These are phyloP conservation scores for Carpatolechia fugitivella DNA, from an alignment of 2,888 invertebrate genomes.

Conservation along the genomic window DNA sequence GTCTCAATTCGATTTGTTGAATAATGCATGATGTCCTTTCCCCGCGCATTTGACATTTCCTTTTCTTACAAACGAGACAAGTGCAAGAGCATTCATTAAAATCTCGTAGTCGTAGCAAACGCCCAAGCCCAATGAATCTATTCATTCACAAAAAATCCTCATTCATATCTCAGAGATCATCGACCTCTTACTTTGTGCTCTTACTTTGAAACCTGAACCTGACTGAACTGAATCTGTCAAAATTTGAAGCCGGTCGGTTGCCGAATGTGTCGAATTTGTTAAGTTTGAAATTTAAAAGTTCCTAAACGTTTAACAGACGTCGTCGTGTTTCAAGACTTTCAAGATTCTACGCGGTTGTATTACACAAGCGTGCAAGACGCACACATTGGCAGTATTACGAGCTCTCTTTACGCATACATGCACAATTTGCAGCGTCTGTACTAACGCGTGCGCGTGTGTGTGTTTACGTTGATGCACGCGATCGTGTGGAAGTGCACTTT, in stretches of 20 bases:
- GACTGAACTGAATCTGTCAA: not conserved
- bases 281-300: not conserved
- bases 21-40: not conserved
- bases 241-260: not conserved
- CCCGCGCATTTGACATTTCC: not conserved
- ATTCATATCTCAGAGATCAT: not conserved
- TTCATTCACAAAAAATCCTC: not conserved
- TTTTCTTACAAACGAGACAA: not conserved
- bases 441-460: constrained; percentile 29
- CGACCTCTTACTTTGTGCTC: not conserved
- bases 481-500: constrained; percentile 45
- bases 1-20: too few relatives aligned
- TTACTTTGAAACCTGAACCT: too few relatives aligned
- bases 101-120: too few relatives aligned
- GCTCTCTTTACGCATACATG: not conserved
- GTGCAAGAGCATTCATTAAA: not conserved
- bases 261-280: not conserved
- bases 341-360: not conserved
- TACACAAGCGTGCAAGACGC: not conserved
- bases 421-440: not conserved
- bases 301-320: constrained; percentile 26
- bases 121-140: too few relatives aligned
- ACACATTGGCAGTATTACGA: not conserved
- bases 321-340: constrained; percentile 3
- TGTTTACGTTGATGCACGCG: constrained; percentile 49